Evolutionary conservation across 2,797 vertebrate genomes (phyloP), one percentile per base, ranked within the genome.

Genomic region (Euthynnus affinis): DNA sequence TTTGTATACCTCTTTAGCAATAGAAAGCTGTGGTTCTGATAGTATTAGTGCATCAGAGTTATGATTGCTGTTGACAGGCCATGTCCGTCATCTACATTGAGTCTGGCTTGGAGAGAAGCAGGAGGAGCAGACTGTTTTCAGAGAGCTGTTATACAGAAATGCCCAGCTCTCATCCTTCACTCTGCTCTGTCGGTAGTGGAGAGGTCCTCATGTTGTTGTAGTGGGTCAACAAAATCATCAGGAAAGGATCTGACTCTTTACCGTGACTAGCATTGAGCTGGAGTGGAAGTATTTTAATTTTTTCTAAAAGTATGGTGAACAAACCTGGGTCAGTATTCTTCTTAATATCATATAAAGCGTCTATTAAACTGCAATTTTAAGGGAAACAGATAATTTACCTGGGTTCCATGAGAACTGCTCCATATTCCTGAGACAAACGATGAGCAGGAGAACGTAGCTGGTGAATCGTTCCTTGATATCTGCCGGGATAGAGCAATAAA

Each of bases 351-450:
- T 17, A 60, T n/a, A 14, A 29, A 48, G 65, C 18, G 6, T 0
- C 0, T 17, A 14, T 34, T 48, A 6, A 69, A 70, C 3, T 40
- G 5, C 3, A 58, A 27, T 29, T 64, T 37, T 1, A 23, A 13
- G 15, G 48, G 49, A 68, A 57, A 62, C 34, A 18, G 60, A 60
- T 51, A 4, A 22, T 91, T 91, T 87, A 99, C 98, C 98, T 94
- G 96, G 96, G 87, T 98, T 99, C 98, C 98, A 99, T 20, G 98
- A 97, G 88, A 99, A 99, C 92, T 99, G 98, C 84, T 99, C 98
- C 98, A 99, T 99, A 88, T 99, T 99, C 93, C 98, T 96, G 87
- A 99, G 94, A 90, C 97, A 99, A 32, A 99, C 98, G 61, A 99
- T 99, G 78, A 99, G 93, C 53, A 99, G 93, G 67, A 99, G 95